Evolutionary conservation across 1,140 invertebrate genomes (phyloP).

Genomic region (Leptopilina boulardi): DNA sequence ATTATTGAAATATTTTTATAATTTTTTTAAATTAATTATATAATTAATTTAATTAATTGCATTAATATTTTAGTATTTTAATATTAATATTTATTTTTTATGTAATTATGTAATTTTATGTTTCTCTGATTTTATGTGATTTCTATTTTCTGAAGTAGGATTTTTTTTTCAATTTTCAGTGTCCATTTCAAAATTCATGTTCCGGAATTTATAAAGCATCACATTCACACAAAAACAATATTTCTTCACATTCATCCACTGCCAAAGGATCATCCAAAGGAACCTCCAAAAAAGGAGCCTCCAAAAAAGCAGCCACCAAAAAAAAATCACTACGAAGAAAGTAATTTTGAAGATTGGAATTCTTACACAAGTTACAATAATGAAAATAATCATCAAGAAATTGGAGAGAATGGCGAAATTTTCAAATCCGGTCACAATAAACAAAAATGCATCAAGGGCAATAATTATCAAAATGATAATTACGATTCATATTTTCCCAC

Average conservation of each 20-base stretch:
- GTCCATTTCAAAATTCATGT: conserved; percentile 77
- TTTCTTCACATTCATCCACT: conserved; percentile 45
- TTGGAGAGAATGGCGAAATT: conserved; percentile 38
- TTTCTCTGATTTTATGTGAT: background rate
- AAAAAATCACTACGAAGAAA: conserved; percentile 69
- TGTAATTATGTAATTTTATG: no score
- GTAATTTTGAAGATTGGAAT: conserved; percentile 73
- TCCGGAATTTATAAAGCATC: conserved; percentile 78
- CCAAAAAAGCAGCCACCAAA: conserved; percentile 64
- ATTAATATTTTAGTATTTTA: no score
- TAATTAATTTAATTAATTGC: background rate
- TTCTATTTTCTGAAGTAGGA: background rate
- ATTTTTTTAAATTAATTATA: background rate
- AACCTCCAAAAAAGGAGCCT: conserved; percentile 36
- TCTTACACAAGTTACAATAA: conserved; percentile 65
- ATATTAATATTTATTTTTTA: no score
- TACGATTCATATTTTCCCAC: conserved; percentile 6
- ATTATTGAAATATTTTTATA: background rate
- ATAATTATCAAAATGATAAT: conserved; percentile 1
- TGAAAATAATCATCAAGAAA: conserved; percentile 50
- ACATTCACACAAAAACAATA: conserved; percentile 74
- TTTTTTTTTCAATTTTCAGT: conserved; percentile 62
- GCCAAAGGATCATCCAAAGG: conserved; percentile 36
- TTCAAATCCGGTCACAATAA: conserved; percentile 43
- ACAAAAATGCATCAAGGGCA: conserved; percentile 17